Evolutionary conservation across 1,140 invertebrate species (phyloP).

Genomic region (Panulirus ornatus): DNA sequence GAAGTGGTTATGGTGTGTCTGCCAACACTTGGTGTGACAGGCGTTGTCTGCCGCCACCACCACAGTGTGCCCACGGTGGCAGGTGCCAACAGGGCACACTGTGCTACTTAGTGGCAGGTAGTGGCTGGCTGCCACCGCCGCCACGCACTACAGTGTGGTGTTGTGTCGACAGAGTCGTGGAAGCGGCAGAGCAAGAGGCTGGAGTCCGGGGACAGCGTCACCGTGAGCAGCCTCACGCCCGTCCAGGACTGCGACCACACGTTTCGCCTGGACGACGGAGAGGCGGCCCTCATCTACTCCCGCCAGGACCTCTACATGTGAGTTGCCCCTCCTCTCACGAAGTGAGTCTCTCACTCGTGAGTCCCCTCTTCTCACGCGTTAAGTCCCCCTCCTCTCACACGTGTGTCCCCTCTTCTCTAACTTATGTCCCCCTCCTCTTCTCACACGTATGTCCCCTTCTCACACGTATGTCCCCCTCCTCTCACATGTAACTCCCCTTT

Average conservation of each 20-base stretch:
- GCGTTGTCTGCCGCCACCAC: too few relatives aligned
- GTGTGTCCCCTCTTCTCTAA: background rate
- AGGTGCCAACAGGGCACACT: too few relatives aligned
- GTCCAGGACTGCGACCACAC: constrained; percentile 5
- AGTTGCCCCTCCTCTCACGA: background rate
- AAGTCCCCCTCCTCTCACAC: background rate
- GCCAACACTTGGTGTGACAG: too few relatives aligned
- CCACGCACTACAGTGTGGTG: too few relatives aligned
- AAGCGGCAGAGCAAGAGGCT: background rate
- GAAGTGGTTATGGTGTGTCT: too few relatives aligned
- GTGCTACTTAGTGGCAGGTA: too few relatives aligned
- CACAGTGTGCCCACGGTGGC: too few relatives aligned
- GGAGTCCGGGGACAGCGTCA: background rate
- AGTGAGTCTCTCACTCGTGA: background rate
- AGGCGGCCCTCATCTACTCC: constrained; percentile 31
- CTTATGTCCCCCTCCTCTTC: background rate
- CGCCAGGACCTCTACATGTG: constrained; percentile 23
- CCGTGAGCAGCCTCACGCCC: background rate
- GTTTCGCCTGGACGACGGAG: constrained; percentile 13
- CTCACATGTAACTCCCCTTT: background rate
- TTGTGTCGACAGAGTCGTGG: too few relatives aligned
- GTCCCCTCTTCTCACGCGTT: background rate
- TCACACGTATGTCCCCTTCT: background rate
- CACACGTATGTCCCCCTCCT: background rate
- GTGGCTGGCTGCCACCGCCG: too few relatives aligned